Percentiles rank a stretch among this genome's conserved stretches.
These are phyloP conservation scores for Trigoniulus corallinus DNA, from an alignment of 1,140 invertebrate genomes.

Conservation along the genomic window DNA sequence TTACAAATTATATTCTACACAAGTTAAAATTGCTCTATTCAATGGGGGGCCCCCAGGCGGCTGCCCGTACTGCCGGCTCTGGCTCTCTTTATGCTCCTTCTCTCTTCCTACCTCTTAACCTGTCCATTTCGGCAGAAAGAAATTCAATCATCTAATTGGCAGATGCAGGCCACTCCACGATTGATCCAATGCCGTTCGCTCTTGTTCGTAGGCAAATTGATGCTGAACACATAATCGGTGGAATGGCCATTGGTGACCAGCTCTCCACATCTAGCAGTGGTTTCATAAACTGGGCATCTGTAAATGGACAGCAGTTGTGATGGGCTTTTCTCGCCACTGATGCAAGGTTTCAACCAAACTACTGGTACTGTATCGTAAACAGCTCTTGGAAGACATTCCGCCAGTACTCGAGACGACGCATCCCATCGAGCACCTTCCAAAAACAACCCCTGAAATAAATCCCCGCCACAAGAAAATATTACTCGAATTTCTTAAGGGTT, in stretches of 20 bases:
- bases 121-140: no score
- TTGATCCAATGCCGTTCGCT: conserved; percentile 69
- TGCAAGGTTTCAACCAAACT: conserved; percentile 18
- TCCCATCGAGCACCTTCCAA: conserved; percentile 36
- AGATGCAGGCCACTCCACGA: conserved; percentile 65
- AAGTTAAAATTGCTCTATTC: no score
- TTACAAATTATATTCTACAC: no score
- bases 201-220: conserved; percentile 46
- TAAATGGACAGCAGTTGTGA: conserved; percentile 28
- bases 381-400: conserved; percentile 31
- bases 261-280: conserved; percentile 59
- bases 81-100: no score
- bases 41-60: no score
- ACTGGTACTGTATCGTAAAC: conserved; percentile 32
- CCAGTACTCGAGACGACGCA: conserved; percentile 23
- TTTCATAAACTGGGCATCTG: conserved; percentile 75
- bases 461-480: no score
- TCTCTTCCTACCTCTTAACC: no score
- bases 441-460: conserved; percentile 25
- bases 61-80: no score
- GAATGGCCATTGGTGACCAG: conserved; percentile 82
- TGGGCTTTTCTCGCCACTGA: not conserved
- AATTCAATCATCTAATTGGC: conserved; percentile 45
- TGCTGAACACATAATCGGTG: conserved; percentile 75
- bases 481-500: no score